Base-by-base conservation (phyloP, 2,888 invertebrate genomes). In the Eilema caniola region DNA sequence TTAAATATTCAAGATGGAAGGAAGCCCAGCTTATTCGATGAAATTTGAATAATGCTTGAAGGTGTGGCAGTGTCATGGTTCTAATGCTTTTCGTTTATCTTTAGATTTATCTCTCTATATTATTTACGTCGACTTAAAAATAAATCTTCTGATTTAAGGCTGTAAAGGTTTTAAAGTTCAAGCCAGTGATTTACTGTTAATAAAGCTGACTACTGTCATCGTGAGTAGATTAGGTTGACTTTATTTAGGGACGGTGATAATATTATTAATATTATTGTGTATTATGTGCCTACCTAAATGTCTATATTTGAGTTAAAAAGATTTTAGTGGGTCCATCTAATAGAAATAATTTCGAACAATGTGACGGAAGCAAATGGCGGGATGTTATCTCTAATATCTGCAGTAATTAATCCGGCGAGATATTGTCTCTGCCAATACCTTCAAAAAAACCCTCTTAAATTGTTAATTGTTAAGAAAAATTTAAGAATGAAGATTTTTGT, bases 11-110 rank as follows among this genome's bases (percentile, higher is more conserved):
- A 78, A 82, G 79, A 74, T 79, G 67, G 74, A 31, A 83, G 84
- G 86, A 86, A 87, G 83, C 79, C 87, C 83, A 83, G 82, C 85
- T 89, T 88, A 88, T 89, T 79, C 85, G 89, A 80, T 85, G 87
- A 92, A 88, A 92, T 90, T 90, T 91, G 83, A 91, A 92, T 92
- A 91, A 91, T 88, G 83, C 87, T 75, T 80, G 74, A 60, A 73
- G 82, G 71, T 81, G 78, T 80, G 74, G 74, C 80, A 86, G 73
- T 82, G 88, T 87, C 89, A 85, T 77, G 75, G 74, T 80, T 83
- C 86, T 88, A 89, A 88, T 89, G 86, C 83, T 71, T 74, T 77
- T 76, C 85, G 83, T 88, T 90, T 86, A 89, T 90, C 89, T 86
- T 79, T 65, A 62, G 85, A 88, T 91, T 91, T 89, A 92, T 91